Conservation (phyloP, 1,140 invertebrate genomes). For the Dendroctonus ponderosae region DNA sequence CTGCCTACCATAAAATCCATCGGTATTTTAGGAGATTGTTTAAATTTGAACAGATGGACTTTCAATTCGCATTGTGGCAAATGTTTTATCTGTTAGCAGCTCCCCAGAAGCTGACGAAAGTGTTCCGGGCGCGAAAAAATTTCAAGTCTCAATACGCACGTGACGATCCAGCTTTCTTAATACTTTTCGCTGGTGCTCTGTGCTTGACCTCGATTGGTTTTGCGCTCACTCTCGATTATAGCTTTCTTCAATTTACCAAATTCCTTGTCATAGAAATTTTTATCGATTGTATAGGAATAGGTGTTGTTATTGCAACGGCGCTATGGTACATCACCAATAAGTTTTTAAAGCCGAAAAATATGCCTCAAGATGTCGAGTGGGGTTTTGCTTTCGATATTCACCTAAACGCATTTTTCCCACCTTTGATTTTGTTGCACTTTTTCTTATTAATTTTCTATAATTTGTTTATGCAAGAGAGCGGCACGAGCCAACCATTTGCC, state of each 20-base stretch:
- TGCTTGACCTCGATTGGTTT: conserved; percentile 89
- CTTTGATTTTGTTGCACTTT: conserved; percentile 90
- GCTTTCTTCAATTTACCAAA: conserved; percentile 74
- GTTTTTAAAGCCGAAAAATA: conserved; percentile 73
- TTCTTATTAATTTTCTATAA: conserved; percentile 89
- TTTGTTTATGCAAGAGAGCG: conserved; percentile 73
- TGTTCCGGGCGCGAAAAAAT: conserved; percentile 98
- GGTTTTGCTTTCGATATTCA: conserved; percentile 99
- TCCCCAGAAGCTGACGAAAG: conserved; percentile 97
- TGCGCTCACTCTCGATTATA: conserved; percentile 75
- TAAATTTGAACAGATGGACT: conserved; percentile 98
- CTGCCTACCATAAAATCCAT: conserved; percentile 37
- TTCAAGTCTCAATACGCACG: conserved; percentile 98
- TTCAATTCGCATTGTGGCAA: conserved; percentile 99
- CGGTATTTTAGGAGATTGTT: conserved; percentile 89
- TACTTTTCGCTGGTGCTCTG: conserved; percentile 84
- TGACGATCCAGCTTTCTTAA: conserved; percentile 98
- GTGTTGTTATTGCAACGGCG: conserved; percentile 81
- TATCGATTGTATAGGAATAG: conserved; percentile 90
- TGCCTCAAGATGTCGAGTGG: conserved; percentile 91
- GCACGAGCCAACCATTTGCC: conserved; percentile 56
- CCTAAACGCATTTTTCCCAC: conserved; percentile 96
- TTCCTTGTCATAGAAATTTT: conserved; percentile 92
- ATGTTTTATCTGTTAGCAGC: conserved; percentile 94
- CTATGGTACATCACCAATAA: conserved; percentile 84